Base-by-base conservation (phyloP, 2,888 invertebrate genomes). In the Apamea monoglypha region DNA sequence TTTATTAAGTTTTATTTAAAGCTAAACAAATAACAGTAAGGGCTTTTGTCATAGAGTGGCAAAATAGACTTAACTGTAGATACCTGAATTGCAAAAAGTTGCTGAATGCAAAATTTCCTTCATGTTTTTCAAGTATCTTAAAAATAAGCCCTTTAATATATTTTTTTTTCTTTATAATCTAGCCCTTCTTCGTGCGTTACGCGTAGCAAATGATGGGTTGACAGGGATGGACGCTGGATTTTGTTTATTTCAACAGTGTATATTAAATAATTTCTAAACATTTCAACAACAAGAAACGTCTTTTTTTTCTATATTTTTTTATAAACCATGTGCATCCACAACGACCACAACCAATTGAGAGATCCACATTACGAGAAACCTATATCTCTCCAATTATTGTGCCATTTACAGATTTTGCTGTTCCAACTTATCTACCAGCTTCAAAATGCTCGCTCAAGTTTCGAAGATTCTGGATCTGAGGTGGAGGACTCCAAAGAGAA, bases 371-470 rank as follows among this genome's bases (percentile, higher is more conserved):
- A 67, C 8, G 2, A 47, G 12, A 36, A 69, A 18, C 6, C 40
- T 3, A 50, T n/a, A 36, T 5, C 8, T 12, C 36, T 53, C 21
- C 36, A 16, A 56, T 4, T 16, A 36, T 47, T 56, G 2, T 47
- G 0, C 21, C 21, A 21, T 75, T 81, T 69, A 50, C 88, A 88
- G 89, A 77, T 86, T 47, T 29, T 88, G 32, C 76, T 88, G 61
- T 50, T 86, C 21, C 88, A 86, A 72, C 50, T 84, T 7, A 71
- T 82, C 21, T 80, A 59, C 59, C 74, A 78, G 61, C 75, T 88
- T 5, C 78, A 72, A 36, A 81, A 80, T 81, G 83, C 72, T 29
- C 40, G n/a, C 25, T 80, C 88, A 18, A 78, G 78, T 72, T 71
- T 21, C 64, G 71, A 81, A 59, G 76, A 83, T 7, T 73, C 73